A percentile compares a stretch with the other conserved stretches of the same genome.
Conservation (phyloP, 1,140 invertebrate species). For the Scaptodrosophila lebanonensis region DNA sequence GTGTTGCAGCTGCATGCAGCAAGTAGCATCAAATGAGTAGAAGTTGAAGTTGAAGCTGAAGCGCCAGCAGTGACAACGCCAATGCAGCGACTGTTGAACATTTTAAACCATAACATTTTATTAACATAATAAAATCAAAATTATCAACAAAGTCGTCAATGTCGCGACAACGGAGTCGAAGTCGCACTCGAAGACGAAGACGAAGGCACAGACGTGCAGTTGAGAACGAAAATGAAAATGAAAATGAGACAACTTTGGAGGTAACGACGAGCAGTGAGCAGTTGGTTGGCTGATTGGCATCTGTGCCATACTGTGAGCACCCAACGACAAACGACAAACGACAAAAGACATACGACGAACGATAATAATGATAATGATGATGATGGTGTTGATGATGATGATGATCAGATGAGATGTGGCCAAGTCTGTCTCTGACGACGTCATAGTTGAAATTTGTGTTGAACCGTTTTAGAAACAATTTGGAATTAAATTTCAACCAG, state of each 20-base stretch:
- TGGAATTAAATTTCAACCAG: constrained; percentile 23
- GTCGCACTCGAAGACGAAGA: constrained; percentile 28
- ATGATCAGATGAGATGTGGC: no score
- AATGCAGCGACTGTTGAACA: constrained; percentile 62
- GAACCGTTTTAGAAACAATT: not conserved
- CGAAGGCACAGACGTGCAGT: constrained; percentile 12
- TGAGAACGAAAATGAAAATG: constrained; percentile 21
- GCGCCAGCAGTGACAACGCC: constrained; percentile 25
- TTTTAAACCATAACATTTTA: constrained; percentile 77
- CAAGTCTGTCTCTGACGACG: no score
- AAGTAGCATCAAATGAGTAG: constrained; percentile 21
- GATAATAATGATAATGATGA: no score
- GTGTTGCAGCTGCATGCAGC: not conserved
- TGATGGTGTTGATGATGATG: constrained; percentile 12
- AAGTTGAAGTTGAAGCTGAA: constrained; percentile 16
- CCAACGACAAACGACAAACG: no score
- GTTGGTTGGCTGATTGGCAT: constrained; percentile 52
- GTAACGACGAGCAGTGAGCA: constrained; percentile 40
- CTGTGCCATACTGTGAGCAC: constrained; percentile 19
- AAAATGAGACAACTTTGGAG: constrained; percentile 66
- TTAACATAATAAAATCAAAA: constrained; percentile 77
- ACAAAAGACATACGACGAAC: no score
- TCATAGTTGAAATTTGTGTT: constrained; percentile 43
- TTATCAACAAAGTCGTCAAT: constrained; percentile 77
- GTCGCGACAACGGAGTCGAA: constrained; percentile 53